Evolutionary conservation across 2,888 invertebrate genomes (phyloP).

Genomic region (Cremastinae sp.): DNA sequence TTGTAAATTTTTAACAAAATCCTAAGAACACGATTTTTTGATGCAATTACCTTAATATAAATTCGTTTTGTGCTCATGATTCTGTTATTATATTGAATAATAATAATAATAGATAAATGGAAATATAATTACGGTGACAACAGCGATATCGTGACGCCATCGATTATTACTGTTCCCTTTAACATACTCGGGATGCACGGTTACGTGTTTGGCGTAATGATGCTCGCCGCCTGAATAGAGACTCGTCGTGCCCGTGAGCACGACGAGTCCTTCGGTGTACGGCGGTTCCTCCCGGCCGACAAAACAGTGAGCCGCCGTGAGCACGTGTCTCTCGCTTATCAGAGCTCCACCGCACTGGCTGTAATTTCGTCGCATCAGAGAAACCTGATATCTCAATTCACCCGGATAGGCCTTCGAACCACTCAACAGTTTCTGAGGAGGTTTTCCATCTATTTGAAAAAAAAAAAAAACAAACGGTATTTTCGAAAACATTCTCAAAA

Average conservation of each 20-base stretch:
- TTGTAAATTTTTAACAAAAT: too few species aligned
- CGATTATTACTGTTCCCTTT: slow-evolving; percentile 31
- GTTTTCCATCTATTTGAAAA: slow-evolving; percentile 32
- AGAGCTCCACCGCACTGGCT: slow-evolving; percentile 68
- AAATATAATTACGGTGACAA: slow-evolving; percentile 36
- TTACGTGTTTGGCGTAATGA: slow-evolving; percentile 55
- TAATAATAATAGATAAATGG: neutral
- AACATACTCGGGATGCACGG: slow-evolving; percentile 51
- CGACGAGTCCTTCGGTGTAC: slow-evolving; percentile 49
- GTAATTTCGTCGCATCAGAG: slow-evolving; percentile 53
- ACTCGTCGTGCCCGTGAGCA: slow-evolving; percentile 54
- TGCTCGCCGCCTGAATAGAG: slow-evolving; percentile 53
- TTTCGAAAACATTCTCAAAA: too few species aligned
- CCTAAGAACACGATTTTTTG: too few species aligned
- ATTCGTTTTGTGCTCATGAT: neutral
- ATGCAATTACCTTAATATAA: too few species aligned
- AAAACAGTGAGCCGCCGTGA: slow-evolving; percentile 70
- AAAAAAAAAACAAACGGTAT: too few species aligned
- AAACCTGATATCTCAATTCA: slow-evolving; percentile 66
- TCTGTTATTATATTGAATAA: neutral
- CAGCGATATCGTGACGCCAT: slow-evolving; percentile 45
- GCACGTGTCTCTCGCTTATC: slow-evolving; percentile 64
- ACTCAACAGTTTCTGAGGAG: slow-evolving; percentile 28
- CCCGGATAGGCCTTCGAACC: slow-evolving; percentile 11
- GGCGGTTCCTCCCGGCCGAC: slow-evolving; percentile 44